Percentiles rank a stretch among this genome's conserved stretches.
phyloP scores from a whole-genome alignment of 2,797 vertebrate genomes.

The Cyclopterus lumpus region DNA sequence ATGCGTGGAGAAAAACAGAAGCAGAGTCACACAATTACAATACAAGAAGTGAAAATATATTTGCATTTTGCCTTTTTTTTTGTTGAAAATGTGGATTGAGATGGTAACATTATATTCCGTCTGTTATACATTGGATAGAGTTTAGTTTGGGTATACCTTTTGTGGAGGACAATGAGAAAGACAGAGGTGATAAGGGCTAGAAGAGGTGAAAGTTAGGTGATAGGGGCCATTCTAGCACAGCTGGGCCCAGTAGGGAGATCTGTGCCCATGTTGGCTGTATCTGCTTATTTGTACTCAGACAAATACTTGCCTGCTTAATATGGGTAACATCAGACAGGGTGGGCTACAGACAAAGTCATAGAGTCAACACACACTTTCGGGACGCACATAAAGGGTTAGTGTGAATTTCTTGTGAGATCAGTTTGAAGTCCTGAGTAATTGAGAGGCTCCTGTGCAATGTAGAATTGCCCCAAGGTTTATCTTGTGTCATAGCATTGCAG shows the following conservation, averaged over 20 bases:
- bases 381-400: conserved; percentile 25
- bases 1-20: conserved; percentile 59
- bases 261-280: conserved; percentile 52
- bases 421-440: conserved; percentile 9
- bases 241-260: conserved; percentile 62
- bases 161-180: conserved; percentile 13
- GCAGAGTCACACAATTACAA: conserved; percentile 35
- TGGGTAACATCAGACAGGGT: conserved; percentile 40
- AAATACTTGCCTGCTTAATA: conserved; percentile 65
- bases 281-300: conserved; percentile 68
- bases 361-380: conserved; percentile 53
- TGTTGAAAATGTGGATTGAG: background rate
- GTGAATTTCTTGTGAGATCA: conserved; percentile 16
- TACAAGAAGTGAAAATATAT: conserved; percentile 8
- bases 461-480: conserved; percentile 7
- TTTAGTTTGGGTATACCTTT: background rate
- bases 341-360: conserved; percentile 62
- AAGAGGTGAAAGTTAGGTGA: conserved; percentile 42
- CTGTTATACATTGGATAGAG: background rate
- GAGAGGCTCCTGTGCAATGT: conserved; percentile 2
- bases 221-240: conserved; percentile 55
- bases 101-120: background rate
- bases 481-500: background rate
- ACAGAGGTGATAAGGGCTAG: conserved; percentile 27
- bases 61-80: conserved; percentile 18